These are phyloP conservation scores for Halichoeres trimaculatus DNA, from an alignment of 2,113 vertebrate genomes.

Conservation along the genomic window DNA sequence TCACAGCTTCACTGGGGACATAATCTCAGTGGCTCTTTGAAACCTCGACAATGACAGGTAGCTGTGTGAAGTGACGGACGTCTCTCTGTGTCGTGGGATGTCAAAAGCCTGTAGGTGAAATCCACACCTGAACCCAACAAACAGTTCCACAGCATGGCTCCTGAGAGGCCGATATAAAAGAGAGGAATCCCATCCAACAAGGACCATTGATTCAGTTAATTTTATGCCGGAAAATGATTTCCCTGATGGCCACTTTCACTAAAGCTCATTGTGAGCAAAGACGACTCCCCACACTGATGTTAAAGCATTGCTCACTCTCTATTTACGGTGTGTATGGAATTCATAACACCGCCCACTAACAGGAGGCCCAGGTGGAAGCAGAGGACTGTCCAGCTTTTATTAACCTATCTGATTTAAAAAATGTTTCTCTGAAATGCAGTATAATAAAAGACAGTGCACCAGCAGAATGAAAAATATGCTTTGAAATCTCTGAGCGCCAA, in stretches of 20 bases:
- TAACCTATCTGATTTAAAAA: slow-evolving; percentile 26
- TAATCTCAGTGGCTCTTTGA: slow-evolving; percentile 51
- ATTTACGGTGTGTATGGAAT: slow-evolving; percentile 68
- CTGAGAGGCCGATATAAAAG: slow-evolving; percentile 75
- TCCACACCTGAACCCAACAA: slow-evolving; percentile 62
- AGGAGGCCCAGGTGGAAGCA: slow-evolving; percentile 23
- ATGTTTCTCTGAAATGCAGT: slow-evolving; percentile 16
- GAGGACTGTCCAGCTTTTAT: slow-evolving; percentile 20
- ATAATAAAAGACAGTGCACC: slow-evolving; percentile 18
- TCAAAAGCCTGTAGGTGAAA: slow-evolving; percentile 62
- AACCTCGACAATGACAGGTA: slow-evolving; percentile 65
- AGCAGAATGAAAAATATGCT: slow-evolving; percentile 27
- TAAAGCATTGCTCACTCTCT: slow-evolving; percentile 74
- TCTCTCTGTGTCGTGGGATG: slow-evolving; percentile 54
- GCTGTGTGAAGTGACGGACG: slow-evolving; percentile 59
- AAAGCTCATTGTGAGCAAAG: slow-evolving; percentile 65
- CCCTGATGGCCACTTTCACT: slow-evolving; percentile 77
- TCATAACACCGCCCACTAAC: slow-evolving; percentile 51
- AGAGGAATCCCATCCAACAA: slow-evolving; percentile 67
- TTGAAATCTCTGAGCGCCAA: slow-evolving; percentile 36
- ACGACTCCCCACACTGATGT: slow-evolving; percentile 71
- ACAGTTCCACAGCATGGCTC: slow-evolving; percentile 53
- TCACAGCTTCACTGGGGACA: slow-evolving; percentile 43
- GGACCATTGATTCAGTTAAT: slow-evolving; percentile 84
- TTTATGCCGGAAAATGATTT: slow-evolving; percentile 84